Base-by-base conservation (phyloP, 2,113 vertebrate species). In the Leuciscus idus region DNA sequence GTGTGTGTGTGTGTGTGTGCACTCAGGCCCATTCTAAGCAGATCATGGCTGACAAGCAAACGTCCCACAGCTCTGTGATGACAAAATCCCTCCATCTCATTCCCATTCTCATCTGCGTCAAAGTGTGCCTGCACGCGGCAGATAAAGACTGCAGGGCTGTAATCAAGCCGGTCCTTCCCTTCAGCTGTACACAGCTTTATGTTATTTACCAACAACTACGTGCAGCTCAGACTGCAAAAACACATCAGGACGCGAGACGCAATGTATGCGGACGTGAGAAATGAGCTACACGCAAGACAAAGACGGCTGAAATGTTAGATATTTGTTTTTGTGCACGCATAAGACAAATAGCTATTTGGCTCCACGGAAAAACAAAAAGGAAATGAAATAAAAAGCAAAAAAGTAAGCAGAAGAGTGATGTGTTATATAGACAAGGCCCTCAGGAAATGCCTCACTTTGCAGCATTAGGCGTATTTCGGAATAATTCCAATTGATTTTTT, bases 131-230 rank as follows among this genome's bases (percentile, higher is more conserved):
- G 80, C 26, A 11, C 64, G 15, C 64, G 5, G 33, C 46, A 79
- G 84, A 85, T 85, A 80, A 85, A 80, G 75, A 72, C 84, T 70
- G 64, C 61, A 55, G n/a, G 64, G 50, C 48, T 55, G 59, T 85
- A 64, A 85, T 85, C 84, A 79, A 85, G 13, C 28, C 36, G n/a
- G 13, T 81, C 23, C 78, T 80, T 64, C 59, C 23, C 15, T 15
- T 64, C 36, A 8, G 78, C 62, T 50, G 46, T 50, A 76, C 74
- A 48, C 36, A 21, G 62, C 59, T 76, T 82, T 82, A 28, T 50
- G 61, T 50, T 52, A 66, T 68, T 82, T 52, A 82, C 80, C 80
- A 82, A 68, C 43, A 68, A 50, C 43, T 19, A 52, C 62, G n/a
- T 81, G 36, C 59, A 12, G 36, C 59, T 12, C 59, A 28, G 79